Evolutionary conservation across 2,797 vertebrate species (phyloP), one percentile per base, ranked within the genome.

Genomic region (Spatula clypeata): DNA sequence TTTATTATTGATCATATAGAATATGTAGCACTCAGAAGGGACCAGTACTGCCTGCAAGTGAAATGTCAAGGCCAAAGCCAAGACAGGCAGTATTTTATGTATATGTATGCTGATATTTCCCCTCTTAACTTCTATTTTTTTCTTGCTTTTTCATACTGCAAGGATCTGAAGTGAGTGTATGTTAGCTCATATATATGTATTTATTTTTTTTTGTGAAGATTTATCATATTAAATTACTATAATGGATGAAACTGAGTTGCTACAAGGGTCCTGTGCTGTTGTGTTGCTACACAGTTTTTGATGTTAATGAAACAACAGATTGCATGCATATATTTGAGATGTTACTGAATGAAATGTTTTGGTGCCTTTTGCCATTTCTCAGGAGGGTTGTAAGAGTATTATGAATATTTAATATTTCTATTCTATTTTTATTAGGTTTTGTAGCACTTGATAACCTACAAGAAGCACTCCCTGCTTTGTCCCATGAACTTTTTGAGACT

Each of bases 371-470:
- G 4, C 34, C 23, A 26, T 79, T 24, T 66, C 75, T 84, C 45
- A 44, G 9, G 24, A 80, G n/a, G 9, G 16, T 5, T 76, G 29
- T 58, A 81, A 84, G 5, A 40, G 4, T 36, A 38, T 61, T 69
- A 85, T 8, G 40, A 89, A 79, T 80, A 92, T 79, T 79, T 71
- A 80, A 74, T 44, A 79, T 79, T 73, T 79, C 53, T 89, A 23
- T 92, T 74, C 14, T 76, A 31, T 67, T 87, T 95, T 93, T 88
- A 83, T 69, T 74, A 75, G 65, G 5, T 66, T 79, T 91, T 67
- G n/a, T 57, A 79, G 16, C 45, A 69, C 58, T 42, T 89, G 83
- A 60, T 69, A 67, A 89, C 74, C 29, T 44, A 71, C 19, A 62
- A 67, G 58, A 77, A 90, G 49, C 23, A 58, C 20, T 85, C 53